Percentiles rank a stretch among this genome's conserved stretches.
Conservation (phyloP, 1,140 invertebrate species). For the Bombus sibiricus region DNA sequence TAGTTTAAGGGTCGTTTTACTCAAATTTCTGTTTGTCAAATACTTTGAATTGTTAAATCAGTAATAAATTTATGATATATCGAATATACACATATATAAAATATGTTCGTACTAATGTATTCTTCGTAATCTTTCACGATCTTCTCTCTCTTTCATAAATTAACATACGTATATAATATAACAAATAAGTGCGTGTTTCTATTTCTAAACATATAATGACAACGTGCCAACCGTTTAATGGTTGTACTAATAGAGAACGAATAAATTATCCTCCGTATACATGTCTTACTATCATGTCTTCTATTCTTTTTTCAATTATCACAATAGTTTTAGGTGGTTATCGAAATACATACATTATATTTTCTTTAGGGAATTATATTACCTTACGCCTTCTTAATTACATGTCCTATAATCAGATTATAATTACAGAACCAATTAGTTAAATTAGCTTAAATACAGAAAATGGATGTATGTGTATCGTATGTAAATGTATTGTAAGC, state of each 20-base stretch:
- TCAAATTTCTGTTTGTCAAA: background rate
- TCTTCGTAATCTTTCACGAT: background rate
- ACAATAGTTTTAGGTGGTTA: background rate
- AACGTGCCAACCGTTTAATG: conserved; percentile 49
- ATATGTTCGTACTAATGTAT: conserved; percentile 20
- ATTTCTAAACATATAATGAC: conserved; percentile 31
- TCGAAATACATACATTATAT: background rate
- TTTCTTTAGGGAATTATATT: conserved; percentile 35
- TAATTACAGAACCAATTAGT: conserved; percentile 40
- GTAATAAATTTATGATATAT: conserved; percentile 3
- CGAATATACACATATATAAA: background rate
- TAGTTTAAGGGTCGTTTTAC: background rate
- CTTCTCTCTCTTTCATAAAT: background rate
- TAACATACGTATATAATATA: background rate
- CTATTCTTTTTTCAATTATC: background rate
- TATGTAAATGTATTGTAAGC: conserved; percentile 52
- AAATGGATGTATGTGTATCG: conserved; percentile 49
- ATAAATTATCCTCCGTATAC: conserved; percentile 23
- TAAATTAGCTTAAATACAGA: conserved; percentile 34
- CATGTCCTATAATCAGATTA: conserved; percentile 12
- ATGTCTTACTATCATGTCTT: background rate
- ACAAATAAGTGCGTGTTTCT: background rate
- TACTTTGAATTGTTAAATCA: background rate
- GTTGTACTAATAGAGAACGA: conserved; percentile 31
- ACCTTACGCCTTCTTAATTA: conserved; percentile 46